Evolutionary conservation across 35 echinoderm and acorn worm genomes (phyloP).

Genomic region (Acanthaster planci): DNA sequence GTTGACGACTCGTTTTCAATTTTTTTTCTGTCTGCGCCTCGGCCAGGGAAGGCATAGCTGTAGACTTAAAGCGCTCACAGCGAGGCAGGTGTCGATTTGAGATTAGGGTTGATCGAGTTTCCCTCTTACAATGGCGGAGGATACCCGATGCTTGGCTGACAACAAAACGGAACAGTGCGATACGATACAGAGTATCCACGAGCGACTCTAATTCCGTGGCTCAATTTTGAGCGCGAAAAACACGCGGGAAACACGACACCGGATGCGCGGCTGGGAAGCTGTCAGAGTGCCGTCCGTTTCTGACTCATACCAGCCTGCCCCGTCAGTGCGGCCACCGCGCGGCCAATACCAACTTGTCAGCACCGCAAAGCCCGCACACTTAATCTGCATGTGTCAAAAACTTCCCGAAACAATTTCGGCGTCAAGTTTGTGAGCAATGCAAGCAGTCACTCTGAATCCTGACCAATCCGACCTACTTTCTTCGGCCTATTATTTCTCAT

Average conservation of each 20-base stretch:
- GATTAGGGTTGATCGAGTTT: conserved; percentile 31
- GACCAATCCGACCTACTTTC: no score
- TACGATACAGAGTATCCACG: conserved; percentile 30
- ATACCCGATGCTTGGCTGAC: conserved; percentile 21
- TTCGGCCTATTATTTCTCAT: no score
- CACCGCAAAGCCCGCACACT: background rate
- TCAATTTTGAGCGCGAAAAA: conserved; percentile 33
- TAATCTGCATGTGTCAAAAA: conserved; percentile 17
- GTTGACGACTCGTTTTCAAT: background rate
- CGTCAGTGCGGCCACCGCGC: conserved; percentile 2
- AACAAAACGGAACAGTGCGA: conserved; percentile 30
- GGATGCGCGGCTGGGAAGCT: conserved; percentile 21
- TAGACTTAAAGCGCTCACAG: conserved; percentile 26
- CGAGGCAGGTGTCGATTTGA: conserved; percentile 25
- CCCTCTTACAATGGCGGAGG: conserved; percentile 27
- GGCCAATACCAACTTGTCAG: conserved; percentile 6
- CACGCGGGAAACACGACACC: conserved; percentile 29
- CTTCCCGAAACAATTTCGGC: background rate
- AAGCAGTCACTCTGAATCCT: no score
- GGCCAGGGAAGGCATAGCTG: background rate
- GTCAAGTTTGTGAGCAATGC: no score
- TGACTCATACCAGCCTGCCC: conserved; percentile 10
- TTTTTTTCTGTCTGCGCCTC: background rate
- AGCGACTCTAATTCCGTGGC: conserved; percentile 30
- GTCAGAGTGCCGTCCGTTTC: conserved; percentile 1